Evolutionary conservation across 2,888 invertebrate genomes (phyloP).

Genomic region (Anarsia innoxiella): DNA sequence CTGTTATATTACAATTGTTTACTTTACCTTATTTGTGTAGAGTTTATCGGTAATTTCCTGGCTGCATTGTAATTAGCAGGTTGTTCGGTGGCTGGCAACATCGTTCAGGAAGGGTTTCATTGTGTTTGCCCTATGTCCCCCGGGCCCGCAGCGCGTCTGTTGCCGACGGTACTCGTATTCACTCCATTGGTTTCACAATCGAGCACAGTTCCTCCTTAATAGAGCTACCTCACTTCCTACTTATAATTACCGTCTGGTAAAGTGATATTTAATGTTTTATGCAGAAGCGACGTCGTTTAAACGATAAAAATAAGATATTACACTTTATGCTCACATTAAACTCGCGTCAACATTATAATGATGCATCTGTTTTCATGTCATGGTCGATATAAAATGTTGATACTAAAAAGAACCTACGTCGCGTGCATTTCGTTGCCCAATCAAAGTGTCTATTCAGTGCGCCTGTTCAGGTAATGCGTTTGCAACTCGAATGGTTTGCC

Average conservation of each 20-base stretch:
- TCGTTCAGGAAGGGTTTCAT: constrained; percentile 52
- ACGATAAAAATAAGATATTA: constrained; percentile 1
- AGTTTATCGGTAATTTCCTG: constrained; percentile 24
- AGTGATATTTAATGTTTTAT: constrained; percentile 3
- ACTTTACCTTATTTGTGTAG: too few species aligned
- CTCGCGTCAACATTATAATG: constrained; percentile 2
- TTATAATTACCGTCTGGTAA: constrained; percentile 11
- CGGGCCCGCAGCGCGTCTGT: constrained; percentile 33
- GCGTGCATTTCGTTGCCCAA: constrained; percentile 32
- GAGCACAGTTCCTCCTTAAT: constrained; percentile 29
- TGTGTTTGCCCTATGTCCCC: constrained; percentile 40
- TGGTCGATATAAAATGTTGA: constrained; percentile 19
- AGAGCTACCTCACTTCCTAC: constrained; percentile 22
- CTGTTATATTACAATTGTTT: too few species aligned
- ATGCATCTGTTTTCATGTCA: constrained; percentile 28
- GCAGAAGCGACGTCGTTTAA: constrained; percentile 6
- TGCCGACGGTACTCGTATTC: constrained; percentile 27
- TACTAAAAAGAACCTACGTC: neutral
- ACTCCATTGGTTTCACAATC: constrained; percentile 47
- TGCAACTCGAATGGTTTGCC: constrained; percentile 29
- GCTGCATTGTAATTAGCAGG: constrained; percentile 37
- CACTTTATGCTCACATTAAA: constrained; percentile 5
- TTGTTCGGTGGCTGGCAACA: constrained; percentile 36
- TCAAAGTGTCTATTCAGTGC: constrained; percentile 46
- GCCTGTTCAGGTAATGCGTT: constrained; percentile 46